Evolutionary conservation across 2,797 vertebrate species (phyloP), one percentile per base, ranked within the genome.

Genomic region (Danio jaintianensis): DNA sequence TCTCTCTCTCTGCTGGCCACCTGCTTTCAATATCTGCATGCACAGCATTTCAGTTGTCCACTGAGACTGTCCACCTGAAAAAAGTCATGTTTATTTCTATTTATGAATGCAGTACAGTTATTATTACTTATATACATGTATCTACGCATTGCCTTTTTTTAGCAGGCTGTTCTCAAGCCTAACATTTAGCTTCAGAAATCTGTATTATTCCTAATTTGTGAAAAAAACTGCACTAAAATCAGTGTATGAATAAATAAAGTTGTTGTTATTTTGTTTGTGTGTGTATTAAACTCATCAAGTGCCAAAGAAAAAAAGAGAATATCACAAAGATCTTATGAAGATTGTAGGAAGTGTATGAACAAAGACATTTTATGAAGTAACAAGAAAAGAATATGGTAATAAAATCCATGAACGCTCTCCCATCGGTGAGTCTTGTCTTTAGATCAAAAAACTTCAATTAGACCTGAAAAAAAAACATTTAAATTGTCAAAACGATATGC

Each of bases 301-400:
- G 40, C 42, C 47, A 45, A 50, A 56, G 4, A 64, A 64, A 67
- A 0, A 43, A 78, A 12, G 36, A 13, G 61, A 22, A 61, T 47
- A 36, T 62, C 45, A 13, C 6, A 20, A 55, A 36, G 8, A 56
- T 22, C 16, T 29, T 16, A 67, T 36, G 53, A 53, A 45, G 13
- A 42, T 75, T 76, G 53, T 22, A 20, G 55, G 68, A 45, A 87
- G 7, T n/a, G 82, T 58, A 82, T 77, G 43, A 85, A 87, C 48
- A 78, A 77, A 86, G 38, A 67, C n/a, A 75, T 55, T 58, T 68
- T 75, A 67, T 69, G 16, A 81, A 75, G 42, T 52, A 85, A 20
- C 68, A 66, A 43, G 64, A 80, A 77, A 83, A 56, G 63, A 70
- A 80, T 75, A 29, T 43, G 40, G n/a, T 38, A 16, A 80, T 85